Evolutionary conservation across 2,113 vertebrate genomes (phyloP).

Genomic region (Dolichallabes microphthalmus): DNA sequence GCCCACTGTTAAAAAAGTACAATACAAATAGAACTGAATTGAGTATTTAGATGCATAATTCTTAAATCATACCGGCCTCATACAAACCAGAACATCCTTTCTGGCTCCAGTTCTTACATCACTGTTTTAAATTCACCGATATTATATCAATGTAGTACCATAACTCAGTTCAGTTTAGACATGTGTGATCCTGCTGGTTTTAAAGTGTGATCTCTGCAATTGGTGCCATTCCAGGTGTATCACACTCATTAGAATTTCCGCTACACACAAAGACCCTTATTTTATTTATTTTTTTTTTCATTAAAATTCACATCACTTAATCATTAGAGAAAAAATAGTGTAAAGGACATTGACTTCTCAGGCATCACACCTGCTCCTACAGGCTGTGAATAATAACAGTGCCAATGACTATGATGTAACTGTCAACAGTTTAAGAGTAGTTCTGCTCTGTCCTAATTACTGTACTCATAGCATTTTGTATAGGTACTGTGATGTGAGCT

Average conservation of each 20-base stretch:
- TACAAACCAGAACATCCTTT: background rate
- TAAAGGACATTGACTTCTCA: background rate
- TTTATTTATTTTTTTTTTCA: background rate
- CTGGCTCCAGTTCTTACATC: background rate
- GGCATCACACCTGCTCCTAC: no score
- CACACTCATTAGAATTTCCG: conserved; percentile 74
- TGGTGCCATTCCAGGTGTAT: conserved; percentile 75
- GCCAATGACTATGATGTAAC: background rate
- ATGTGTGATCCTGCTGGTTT: conserved; percentile 71
- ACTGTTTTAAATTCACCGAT: background rate
- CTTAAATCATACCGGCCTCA: background rate
- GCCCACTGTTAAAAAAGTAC: no score
- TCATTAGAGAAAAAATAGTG: background rate
- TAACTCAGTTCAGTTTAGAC: conserved; percentile 74
- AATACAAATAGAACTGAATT: no score
- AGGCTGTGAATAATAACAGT: conserved; percentile 17
- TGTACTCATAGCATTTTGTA: background rate
- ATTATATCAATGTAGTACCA: conserved; percentile 63
- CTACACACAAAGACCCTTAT: conserved; percentile 68
- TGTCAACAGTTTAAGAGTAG: background rate
- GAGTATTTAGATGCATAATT: background rate
- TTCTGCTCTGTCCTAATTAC: background rate
- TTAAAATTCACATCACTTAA: background rate
- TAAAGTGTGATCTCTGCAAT: conserved; percentile 74
- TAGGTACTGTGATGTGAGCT: background rate